Evolutionary conservation across 2,888 invertebrate genomes (phyloP).

Genomic region (Seladonia tumulorum): DNA sequence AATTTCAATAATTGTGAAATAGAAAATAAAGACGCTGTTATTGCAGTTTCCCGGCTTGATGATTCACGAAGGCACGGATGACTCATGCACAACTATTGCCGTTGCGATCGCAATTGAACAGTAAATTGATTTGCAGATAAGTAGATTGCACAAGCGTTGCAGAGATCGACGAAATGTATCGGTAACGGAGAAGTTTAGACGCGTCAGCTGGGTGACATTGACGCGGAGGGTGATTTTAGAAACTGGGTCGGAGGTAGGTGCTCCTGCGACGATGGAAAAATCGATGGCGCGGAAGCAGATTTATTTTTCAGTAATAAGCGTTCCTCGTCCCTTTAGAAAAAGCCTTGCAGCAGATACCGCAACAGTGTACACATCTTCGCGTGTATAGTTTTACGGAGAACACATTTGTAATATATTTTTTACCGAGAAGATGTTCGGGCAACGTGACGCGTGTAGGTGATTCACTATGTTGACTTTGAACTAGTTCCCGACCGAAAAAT

Average conservation of each 20-base stretch:
- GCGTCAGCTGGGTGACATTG: not conserved
- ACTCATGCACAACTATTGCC: not conserved
- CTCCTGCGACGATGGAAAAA: not conserved
- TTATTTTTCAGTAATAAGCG: not conserved
- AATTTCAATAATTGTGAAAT: too few species aligned
- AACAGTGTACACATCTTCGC: not conserved
- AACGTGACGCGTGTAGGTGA: not conserved
- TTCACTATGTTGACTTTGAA: not conserved
- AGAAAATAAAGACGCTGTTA: not conserved
- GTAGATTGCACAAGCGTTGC: not conserved
- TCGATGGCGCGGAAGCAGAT: not conserved
- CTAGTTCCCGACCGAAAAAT: not conserved
- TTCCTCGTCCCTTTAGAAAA: not conserved
- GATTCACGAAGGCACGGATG: slow-evolving; percentile 12
- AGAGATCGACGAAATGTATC: not conserved
- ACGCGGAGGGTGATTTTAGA: slow-evolving; percentile 1
- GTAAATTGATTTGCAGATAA: not conserved
- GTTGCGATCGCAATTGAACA: not conserved
- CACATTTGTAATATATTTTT: not conserved
- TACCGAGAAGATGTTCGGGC: not conserved
- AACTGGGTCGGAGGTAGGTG: not conserved
- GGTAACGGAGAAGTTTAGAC: not conserved
- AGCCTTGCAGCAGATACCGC: not conserved
- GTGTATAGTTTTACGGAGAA: not conserved
- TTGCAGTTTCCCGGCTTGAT: slow-evolving; percentile 1